Base-by-base conservation (phyloP, 1,140 invertebrate genomes). In the Platyscapa corneri region DNA sequence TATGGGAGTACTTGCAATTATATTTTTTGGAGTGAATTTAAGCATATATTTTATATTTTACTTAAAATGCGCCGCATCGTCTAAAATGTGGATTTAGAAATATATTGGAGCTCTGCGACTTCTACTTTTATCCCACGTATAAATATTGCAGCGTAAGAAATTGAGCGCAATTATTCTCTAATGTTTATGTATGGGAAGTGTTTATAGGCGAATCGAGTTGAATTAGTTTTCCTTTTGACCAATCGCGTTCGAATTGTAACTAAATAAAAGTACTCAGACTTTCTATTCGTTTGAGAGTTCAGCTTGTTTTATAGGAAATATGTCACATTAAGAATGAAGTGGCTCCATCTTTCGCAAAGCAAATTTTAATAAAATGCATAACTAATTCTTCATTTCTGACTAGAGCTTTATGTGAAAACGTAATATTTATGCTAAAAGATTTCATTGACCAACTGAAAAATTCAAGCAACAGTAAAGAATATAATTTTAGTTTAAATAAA, bases 101-200 rank as follows among this genome's bases (percentile, higher is more conserved):
- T 67, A 67, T 67, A 34, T 60, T 32, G 32, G 30, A 64, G 0
- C 34, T 60, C 27, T 30, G 46, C n/a, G 14, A 49, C 16, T 75
- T 49, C 30, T 46, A 75, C 0, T 75, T 1, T 75, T 39, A 16
- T 3, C 0, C n/a, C 0, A 32, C 12, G n/a, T 30, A 49, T 46
- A 65, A 64, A 42, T 65, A 27, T 79, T 60, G 27, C n/a, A 64
- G 39, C n/a, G n/a, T 56, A 79, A 79, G 12, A n/a, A 79, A 67
- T 16, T 67, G 23, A 34, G 32, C 30, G 6, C 32, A 14, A 60
- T 34, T 67, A n/a, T 32, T 32, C 3, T 67, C 12, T 30, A 67
- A 67, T 34, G 16, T 67, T 32, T 67, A 16, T 27, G 23, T 27
- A 27, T 60, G 8, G 8, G 8, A 53, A 53, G 18, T 53, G 18